Conservation (phyloP, 2,797 vertebrate genomes). For the Discoglossus pictus region DNA sequence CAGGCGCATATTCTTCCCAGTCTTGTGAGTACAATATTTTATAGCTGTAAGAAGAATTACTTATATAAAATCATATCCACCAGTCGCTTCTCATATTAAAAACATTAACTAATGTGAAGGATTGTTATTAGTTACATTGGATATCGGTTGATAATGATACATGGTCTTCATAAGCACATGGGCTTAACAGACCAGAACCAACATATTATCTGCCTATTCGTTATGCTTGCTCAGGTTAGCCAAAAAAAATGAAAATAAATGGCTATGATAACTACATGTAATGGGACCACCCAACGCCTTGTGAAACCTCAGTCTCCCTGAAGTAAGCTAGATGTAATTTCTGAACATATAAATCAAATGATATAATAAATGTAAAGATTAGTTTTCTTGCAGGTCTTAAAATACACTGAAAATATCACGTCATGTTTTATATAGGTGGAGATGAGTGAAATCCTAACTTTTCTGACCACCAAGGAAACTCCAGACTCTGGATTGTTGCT, state of each 20-base stretch:
- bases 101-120: no score
- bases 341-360: slow-evolving; percentile 19
- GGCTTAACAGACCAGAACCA: not conserved
- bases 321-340: slow-evolving; percentile 1
- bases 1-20: no score
- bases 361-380: slow-evolving; percentile 18
- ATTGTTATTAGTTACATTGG: no score
- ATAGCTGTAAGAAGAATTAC: no score
- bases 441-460: slow-evolving; percentile 1
- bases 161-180: not conserved
- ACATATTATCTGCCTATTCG: slow-evolving; percentile 14
- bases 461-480: slow-evolving; percentile 22
- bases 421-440: not conserved
- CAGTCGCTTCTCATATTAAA: no score
- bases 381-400: slow-evolving; percentile 10
- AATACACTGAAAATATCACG: not conserved
- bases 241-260: not conserved
- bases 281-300: slow-evolving; percentile 10
- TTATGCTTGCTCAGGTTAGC: slow-evolving; percentile 7
- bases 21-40: no score
- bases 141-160: not conserved
- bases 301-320: slow-evolving; percentile 1
- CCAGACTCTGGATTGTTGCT: slow-evolving; percentile 4
- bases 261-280: not conserved
- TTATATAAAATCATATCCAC: no score